phyloP scores from a whole-genome alignment of 35 echinoderm and acorn worm species.

The Eucidaris tribuloides region DNA sequence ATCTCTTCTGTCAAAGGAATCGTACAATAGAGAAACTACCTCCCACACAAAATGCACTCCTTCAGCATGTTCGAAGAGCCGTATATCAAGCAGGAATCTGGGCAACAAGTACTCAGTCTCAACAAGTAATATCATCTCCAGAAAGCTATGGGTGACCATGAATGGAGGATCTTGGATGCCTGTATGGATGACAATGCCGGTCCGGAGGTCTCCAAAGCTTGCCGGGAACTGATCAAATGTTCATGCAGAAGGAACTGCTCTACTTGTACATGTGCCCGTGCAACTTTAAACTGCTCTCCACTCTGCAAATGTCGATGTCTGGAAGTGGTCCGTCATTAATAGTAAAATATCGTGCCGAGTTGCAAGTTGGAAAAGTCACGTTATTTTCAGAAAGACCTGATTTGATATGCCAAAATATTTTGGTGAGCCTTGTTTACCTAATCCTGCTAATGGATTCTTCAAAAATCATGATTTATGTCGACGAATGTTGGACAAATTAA shows the following conservation, averaged over 20 bases:
- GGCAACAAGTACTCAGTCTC: not conserved
- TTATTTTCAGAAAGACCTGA: too few species aligned
- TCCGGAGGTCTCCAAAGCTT: not conserved
- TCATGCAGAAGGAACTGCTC: slow-evolving; percentile 1
- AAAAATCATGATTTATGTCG: too few species aligned
- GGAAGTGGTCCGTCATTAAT: too few species aligned
- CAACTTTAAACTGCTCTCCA: not conserved
- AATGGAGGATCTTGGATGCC: not conserved
- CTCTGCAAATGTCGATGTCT: not conserved
- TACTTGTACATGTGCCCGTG: not conserved
- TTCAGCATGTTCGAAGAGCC: slow-evolving; percentile 22
- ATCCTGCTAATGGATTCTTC: too few species aligned
- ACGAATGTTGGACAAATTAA: too few species aligned
- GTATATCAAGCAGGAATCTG: not conserved
- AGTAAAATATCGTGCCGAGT: too few species aligned
- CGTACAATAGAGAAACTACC: not conserved
- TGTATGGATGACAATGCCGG: slow-evolving; percentile 48
- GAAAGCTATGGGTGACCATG: not conserved
- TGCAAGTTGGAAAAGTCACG: too few species aligned
- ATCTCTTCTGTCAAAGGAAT: not conserved
- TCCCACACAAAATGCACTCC: slow-evolving; percentile 10
- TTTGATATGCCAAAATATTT: too few species aligned
- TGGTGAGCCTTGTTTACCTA: too few species aligned
- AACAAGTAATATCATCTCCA: not conserved
- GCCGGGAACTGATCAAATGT: slow-evolving; percentile 9